Conservation (phyloP, 2,113 vertebrate genomes). For the Morphnarchus princeps region DNA sequence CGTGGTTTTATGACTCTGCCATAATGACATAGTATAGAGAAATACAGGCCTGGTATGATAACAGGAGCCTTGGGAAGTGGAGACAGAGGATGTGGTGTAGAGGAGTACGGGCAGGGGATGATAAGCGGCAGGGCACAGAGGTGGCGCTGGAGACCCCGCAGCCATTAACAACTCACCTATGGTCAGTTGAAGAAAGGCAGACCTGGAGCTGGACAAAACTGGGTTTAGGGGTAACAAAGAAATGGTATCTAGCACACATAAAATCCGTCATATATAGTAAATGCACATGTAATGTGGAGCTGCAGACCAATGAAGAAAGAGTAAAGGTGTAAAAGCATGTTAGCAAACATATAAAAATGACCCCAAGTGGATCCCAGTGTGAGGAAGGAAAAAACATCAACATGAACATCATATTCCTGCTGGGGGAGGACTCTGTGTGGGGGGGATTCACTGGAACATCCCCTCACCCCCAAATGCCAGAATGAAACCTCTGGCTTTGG, state of each 20-base stretch:
- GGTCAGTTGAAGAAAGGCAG: neutral
- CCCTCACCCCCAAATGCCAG: neutral
- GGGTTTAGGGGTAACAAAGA: neutral
- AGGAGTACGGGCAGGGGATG: neutral
- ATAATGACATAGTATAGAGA: neutral
- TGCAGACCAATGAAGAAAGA: neutral
- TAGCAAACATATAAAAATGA: neutral
- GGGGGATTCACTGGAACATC: neutral
- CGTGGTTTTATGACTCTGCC: neutral
- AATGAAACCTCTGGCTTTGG: neutral
- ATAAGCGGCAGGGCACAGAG: neutral
- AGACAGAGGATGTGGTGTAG: neutral
- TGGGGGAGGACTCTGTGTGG: neutral
- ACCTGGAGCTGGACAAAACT: neutral
- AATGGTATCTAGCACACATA: neutral
- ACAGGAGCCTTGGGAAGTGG: neutral
- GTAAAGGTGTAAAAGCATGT: neutral
- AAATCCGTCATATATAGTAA: neutral
- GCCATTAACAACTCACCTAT: neutral
- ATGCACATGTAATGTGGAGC: neutral
- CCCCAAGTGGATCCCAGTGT: neutral
- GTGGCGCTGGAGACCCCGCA: neutral
- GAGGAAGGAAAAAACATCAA: neutral
- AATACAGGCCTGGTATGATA: neutral
- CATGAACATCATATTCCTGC: neutral